Conservation (phyloP, 2,888 invertebrate genomes). For the Acanthopleura granulata region DNA sequence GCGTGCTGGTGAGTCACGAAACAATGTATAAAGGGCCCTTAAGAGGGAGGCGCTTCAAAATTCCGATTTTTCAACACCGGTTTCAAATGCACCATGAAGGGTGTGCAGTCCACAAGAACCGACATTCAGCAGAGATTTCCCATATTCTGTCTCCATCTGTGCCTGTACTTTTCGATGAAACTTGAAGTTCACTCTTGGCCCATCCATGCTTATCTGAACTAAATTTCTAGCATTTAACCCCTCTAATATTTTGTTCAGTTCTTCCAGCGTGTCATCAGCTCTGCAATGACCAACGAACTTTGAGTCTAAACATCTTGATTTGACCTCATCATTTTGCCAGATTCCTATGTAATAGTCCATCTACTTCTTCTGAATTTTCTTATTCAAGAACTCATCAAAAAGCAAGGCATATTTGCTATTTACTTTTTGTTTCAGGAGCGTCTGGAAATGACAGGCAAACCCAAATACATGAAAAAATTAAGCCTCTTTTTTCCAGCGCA, state of each 20-base stretch:
- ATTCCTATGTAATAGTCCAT: slow-evolving; percentile 50
- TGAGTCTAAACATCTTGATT: slow-evolving; percentile 45
- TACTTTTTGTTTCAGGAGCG: slow-evolving; percentile 24
- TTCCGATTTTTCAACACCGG: slow-evolving; percentile 38
- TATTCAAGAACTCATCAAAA: slow-evolving; percentile 41
- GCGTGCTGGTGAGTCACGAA: slow-evolving; percentile 25
- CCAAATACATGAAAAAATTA: slow-evolving; percentile 31
- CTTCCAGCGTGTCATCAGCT: slow-evolving; percentile 40
- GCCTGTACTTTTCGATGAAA: not conserved
- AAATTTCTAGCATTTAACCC: slow-evolving; percentile 22
- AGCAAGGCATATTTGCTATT: slow-evolving; percentile 27
- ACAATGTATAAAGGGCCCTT: slow-evolving; percentile 24
- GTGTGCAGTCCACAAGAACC: slow-evolving; percentile 57
- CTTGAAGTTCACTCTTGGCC: slow-evolving; percentile 24
- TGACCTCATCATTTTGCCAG: slow-evolving; percentile 41
- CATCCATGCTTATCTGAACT: slow-evolving; percentile 29
- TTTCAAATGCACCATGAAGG: slow-evolving; percentile 54
- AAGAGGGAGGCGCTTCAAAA: slow-evolving; percentile 32
- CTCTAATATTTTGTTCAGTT: slow-evolving; percentile 31
- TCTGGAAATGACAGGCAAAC: slow-evolving; percentile 35
- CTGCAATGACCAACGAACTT: slow-evolving; percentile 30
- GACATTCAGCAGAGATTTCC: slow-evolving; percentile 35
- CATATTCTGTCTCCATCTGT: not conserved
- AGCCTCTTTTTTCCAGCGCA: slow-evolving; percentile 26
- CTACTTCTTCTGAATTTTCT: slow-evolving; percentile 33